Evolutionary conservation across 1,140 invertebrate species (phyloP), one percentile per base, ranked within the genome.

Genomic region (Lucilia cuprina): DNA sequence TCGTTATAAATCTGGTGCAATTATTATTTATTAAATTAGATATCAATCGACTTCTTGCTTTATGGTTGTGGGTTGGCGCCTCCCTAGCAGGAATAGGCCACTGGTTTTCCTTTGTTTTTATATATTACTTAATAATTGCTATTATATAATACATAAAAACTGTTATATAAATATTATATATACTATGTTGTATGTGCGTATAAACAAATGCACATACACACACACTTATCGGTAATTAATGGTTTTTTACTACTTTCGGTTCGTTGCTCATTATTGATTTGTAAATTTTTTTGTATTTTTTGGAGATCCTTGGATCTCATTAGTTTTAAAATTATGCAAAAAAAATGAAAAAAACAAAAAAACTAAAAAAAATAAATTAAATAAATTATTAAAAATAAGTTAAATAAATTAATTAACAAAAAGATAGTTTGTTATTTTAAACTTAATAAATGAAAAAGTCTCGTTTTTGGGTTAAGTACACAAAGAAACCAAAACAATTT

Each of bases 111-210:
- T 80, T 49, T 50, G 77, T 25, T 80, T 80, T 80, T 49, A 80
- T 25, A 80, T 80, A 49, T 80, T 80, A 80, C 12, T 17, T 80
- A 41, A 80, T 50, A 49, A 3, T 21, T 83, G 17, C 12, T 80
- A 80, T 80, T 80, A 80, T 80, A 60, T 60, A 82, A 82, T 82
- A 82, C 25, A 82, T 65, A 70, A 82, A 82, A 82, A 70, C 82
- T 65, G n/a, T 80, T 80, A 80, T 80, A 80, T 80, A 80, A 80
- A 80, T 80, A 80, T 80, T 80, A 80, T 80, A 80, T 49, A 78
- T 30, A 75, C 14, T 41, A 41, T 41, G 41, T 41, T 0, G 2
- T 77, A 9, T 77, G 30, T 30, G 19, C 30, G 50, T 60, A 60
- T 60, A 17, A 14, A 21, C 17, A 77, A 77, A 25, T 80, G 77